phyloP scores from a whole-genome alignment of 2,797 vertebrate species.

The Crocodylus rhombifer region DNA sequence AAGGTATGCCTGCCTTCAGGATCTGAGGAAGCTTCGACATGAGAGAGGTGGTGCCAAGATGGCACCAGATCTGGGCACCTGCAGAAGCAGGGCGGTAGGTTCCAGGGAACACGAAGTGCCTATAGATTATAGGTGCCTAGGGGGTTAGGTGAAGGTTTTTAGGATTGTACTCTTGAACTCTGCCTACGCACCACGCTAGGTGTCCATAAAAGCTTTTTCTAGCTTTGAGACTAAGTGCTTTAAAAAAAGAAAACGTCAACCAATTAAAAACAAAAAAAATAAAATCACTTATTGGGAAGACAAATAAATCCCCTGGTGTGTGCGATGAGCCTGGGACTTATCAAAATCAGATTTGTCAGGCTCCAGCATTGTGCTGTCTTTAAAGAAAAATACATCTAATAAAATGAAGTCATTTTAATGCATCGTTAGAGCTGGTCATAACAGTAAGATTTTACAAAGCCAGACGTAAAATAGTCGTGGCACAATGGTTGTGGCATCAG shows the following conservation, averaged over 20 bases:
- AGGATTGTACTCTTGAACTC: too few relatives aligned
- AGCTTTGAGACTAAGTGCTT: too few relatives aligned
- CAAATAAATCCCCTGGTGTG: neutral
- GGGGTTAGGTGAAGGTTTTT: too few relatives aligned
- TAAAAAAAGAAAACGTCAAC: too few relatives aligned
- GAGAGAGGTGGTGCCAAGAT: too few relatives aligned
- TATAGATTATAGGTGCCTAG: too few relatives aligned
- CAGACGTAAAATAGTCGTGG: neutral
- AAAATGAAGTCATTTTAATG: conserved; percentile 1
- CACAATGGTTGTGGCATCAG: neutral
- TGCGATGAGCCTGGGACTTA: conserved; percentile 37
- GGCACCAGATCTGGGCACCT: too few relatives aligned
- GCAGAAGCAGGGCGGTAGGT: too few relatives aligned
- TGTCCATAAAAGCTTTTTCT: neutral
- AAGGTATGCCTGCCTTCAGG: too few relatives aligned
- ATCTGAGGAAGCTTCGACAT: too few relatives aligned
- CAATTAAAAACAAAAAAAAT: neutral
- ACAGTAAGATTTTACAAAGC: neutral
- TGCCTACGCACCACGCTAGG: too few relatives aligned
- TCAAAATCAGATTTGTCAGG: conserved; percentile 21
- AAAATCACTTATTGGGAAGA: neutral
- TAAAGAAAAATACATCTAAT: conserved; percentile 57
- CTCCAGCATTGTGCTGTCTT: conserved; percentile 3
- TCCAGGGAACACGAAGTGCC: too few relatives aligned
- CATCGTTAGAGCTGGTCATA: neutral